Percentiles rank a stretch among this genome's conserved stretches.
These are phyloP conservation scores for Oscheius sp. DNA, from an alignment of 2,888 invertebrate genomes.

Conservation along the genomic window DNA sequence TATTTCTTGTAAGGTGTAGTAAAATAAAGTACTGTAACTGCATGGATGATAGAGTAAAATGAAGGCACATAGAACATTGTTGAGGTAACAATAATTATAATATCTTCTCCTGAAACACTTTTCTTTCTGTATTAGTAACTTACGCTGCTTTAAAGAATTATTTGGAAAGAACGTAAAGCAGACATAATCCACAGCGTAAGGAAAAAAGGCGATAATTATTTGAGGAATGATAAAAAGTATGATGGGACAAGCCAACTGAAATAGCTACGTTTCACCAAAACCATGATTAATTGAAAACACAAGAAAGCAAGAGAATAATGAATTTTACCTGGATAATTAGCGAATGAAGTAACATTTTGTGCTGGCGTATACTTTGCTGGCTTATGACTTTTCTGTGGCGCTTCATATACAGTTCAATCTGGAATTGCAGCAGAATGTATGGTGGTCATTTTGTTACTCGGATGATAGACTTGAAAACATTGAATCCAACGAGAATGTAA, in stretches of 20 bases:
- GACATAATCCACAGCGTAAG: background rate
- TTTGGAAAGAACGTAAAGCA: background rate
- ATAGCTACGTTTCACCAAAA: too few species aligned
- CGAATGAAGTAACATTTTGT: conserved; percentile 5
- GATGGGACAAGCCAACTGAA: background rate
- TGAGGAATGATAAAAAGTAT: background rate
- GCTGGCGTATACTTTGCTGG: background rate
- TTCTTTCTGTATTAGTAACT: background rate
- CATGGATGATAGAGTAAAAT: background rate
- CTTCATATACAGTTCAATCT: too few species aligned
- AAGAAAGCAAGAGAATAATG: too few species aligned
- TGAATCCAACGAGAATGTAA: too few species aligned
- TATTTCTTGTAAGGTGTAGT: background rate
- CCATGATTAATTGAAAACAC: too few species aligned
- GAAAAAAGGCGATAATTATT: background rate
- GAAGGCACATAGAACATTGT: background rate
- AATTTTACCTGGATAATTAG: conserved; percentile 21
- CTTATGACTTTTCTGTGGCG: too few species aligned
- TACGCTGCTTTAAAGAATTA: background rate
- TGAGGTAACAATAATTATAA: background rate
- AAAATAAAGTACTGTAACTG: background rate
- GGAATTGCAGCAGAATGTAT: too few species aligned
- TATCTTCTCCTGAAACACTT: background rate
- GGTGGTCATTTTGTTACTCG: too few species aligned
- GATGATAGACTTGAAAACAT: too few species aligned